Percentiles rank a stretch among this genome's conserved stretches.
phyloP scores from a whole-genome alignment of 2,797 vertebrate species.

The Paedocypris micromegethes region DNA sequence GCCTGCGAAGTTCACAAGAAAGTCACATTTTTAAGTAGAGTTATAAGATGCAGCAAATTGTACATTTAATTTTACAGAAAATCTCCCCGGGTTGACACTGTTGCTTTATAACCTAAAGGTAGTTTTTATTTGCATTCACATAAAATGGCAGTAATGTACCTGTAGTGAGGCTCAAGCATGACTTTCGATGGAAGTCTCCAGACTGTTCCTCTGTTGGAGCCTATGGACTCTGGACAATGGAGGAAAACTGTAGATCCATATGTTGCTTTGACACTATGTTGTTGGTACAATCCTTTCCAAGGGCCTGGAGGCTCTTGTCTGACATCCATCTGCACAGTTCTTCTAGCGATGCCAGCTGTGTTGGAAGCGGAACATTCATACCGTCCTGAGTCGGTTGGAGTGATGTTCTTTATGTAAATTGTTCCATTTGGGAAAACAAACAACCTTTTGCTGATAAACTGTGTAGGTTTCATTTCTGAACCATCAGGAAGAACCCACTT shows the following conservation, averaged over 20 bases:
- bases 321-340: conserved; percentile 64
- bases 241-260: conserved; percentile 72
- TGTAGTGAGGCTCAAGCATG: conserved; percentile 67
- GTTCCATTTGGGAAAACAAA: conserved; percentile 77
- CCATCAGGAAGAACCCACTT: conserved; percentile 70
- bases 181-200: conserved; percentile 73
- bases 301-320: conserved; percentile 49
- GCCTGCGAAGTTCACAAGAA: too few species aligned
- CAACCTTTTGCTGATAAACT: conserved; percentile 65
- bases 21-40: too few species aligned
- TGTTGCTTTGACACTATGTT: conserved; percentile 68
- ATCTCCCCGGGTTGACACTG: too few species aligned
- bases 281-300: conserved; percentile 53
- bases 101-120: too few species aligned
- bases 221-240: conserved; percentile 70
- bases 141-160: conserved; percentile 52
- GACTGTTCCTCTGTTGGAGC: conserved; percentile 60
- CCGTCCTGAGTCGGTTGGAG: conserved; percentile 63
- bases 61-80: too few species aligned
- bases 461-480: conserved; percentile 66
- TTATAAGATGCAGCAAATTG: too few species aligned
- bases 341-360: conserved; percentile 63
- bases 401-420: conserved; percentile 62
- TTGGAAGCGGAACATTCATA: conserved; percentile 73
- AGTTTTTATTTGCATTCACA: not conserved